phyloP scores from a whole-genome alignment of 2,888 invertebrate genomes.

The Seira ritae region DNA sequence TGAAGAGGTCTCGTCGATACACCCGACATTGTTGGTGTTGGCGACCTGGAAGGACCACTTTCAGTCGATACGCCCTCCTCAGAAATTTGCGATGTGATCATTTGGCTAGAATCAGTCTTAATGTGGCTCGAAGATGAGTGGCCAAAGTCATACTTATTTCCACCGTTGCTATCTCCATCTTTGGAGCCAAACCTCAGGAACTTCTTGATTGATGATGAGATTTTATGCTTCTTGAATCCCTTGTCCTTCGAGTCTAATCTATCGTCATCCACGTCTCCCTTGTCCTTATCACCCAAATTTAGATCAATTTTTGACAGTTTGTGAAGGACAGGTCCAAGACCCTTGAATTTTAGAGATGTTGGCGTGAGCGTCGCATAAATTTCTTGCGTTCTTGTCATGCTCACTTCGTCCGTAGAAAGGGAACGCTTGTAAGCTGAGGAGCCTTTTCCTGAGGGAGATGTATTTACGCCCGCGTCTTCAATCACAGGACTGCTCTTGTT shows the following conservation, averaged over 20 bases:
- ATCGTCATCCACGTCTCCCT: slow-evolving; percentile 49
- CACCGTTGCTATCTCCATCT: slow-evolving; percentile 36
- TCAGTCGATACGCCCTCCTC: slow-evolving; percentile 47
- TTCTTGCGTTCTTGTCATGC: slow-evolving; percentile 72
- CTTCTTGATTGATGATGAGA: slow-evolving; percentile 71
- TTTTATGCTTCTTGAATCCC: slow-evolving; percentile 69
- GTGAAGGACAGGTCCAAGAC: slow-evolving; percentile 69
- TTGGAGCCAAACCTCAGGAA: slow-evolving; percentile 69
- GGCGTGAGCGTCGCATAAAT: slow-evolving; percentile 73
- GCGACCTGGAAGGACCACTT: slow-evolving; percentile 44
- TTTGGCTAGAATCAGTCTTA: slow-evolving; percentile 54
- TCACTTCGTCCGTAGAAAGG: slow-evolving; percentile 71
- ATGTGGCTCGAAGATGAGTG: slow-evolving; percentile 29
- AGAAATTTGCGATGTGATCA: slow-evolving; percentile 44
- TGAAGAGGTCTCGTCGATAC: background rate
- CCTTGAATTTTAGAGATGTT: slow-evolving; percentile 71
- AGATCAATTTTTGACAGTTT: slow-evolving; percentile 71
- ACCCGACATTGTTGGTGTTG: slow-evolving; percentile 43
- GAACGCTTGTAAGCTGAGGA: slow-evolving; percentile 66
- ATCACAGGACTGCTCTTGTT: slow-evolving; percentile 59
- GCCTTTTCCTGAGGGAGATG: slow-evolving; percentile 38
- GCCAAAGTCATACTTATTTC: slow-evolving; percentile 58
- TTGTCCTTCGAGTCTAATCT: slow-evolving; percentile 63
- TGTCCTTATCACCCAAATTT: slow-evolving; percentile 42
- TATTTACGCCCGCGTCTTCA: slow-evolving; percentile 40